Evolutionary conservation across 2,888 invertebrate genomes (phyloP), one percentile per base, ranked within the genome.

Genomic region (Octonoba sinensis): DNA sequence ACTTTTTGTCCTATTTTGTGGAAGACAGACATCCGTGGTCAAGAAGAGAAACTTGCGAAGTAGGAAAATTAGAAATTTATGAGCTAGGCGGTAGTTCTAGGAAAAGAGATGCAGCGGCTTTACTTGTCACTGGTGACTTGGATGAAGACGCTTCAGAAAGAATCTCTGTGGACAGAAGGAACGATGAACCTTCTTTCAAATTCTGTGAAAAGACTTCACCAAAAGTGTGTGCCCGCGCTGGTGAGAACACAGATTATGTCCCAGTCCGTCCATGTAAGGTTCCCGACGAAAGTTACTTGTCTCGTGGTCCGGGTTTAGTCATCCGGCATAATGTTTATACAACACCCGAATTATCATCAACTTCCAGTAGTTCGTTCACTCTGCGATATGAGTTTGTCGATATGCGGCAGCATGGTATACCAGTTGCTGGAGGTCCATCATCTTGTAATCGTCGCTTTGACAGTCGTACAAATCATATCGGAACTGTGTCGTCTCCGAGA

Each of bases 321-420:
- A 91, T 95, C 83, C 91, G 93, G 84, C 94, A 94, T 89, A 92
- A 92, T 36, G 83, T 94, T 51, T 92, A 92, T 66, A 93, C 93
- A 88, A 94, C 93, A 16, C 94, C 93, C 78, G 93, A 94, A 11
- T 89, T 94, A 67, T 93, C 93, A 87, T 36, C 36, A 8, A 93
- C 94, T 1, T 66, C 54, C n/a, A 79, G 78, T 20, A 92, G 94
- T 74, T 91, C 93, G 85, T 95, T 95, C 88, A 91, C 93, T 59
- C 91, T 95, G 11, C 92, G 93, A 70, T 95, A 95, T 89, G 95
- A 95, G 89, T 95, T 95, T 87, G 93, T 95, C 22, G 94, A 94
- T 74, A 86, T 86, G 60, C 84, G 83, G 44, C 87, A 86, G 78
- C 84, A 84, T 18, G 86, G 85, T 1, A 82, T 84, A 11, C 84